Percentiles rank a stretch among this genome's conserved stretches.
These are phyloP conservation scores for Lasioglossum calceatum DNA, from an alignment of 2,888 invertebrate species.

Conservation along the genomic window DNA sequence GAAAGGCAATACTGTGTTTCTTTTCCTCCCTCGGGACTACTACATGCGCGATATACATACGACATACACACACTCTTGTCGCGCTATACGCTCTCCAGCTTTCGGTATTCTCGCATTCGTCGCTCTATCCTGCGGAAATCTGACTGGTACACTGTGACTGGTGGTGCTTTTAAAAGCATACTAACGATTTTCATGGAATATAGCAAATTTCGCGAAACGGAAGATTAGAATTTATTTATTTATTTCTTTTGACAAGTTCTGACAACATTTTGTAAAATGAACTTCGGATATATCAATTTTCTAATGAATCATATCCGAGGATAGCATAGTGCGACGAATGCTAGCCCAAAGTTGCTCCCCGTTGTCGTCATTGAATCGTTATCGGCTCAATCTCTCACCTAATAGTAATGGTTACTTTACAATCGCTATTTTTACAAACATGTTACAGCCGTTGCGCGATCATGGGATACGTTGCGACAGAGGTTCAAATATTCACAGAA, in stretches of 20 bases:
- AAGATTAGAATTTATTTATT: not conserved
- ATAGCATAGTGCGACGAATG: constrained; percentile 1
- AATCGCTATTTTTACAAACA: not conserved
- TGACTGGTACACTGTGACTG: no score
- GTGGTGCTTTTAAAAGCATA: no score
- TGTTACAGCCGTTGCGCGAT: not conserved
- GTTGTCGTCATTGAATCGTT: not conserved
- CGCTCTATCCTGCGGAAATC: not conserved
- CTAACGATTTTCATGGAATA: no score
- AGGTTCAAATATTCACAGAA: not conserved
- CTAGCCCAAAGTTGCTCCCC: not conserved
- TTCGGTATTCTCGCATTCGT: not conserved
- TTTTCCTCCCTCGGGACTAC: constrained; percentile 58
- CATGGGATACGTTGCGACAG: not conserved
- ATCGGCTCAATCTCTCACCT: not conserved
- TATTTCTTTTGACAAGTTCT: no score
- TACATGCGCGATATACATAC: constrained; percentile 44
- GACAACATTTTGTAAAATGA: not conserved
- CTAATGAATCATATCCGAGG: not conserved
- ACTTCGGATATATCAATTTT: not conserved
- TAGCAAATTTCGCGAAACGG: no score
- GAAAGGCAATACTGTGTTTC: constrained; percentile 83
- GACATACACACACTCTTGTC: constrained; percentile 11
- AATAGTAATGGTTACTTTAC: not conserved
- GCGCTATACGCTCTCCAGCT: not conserved